These are phyloP conservation scores for Camponotus vicinus DNA, from an alignment of 1,140 invertebrate genomes.

Conservation along the genomic window DNA sequence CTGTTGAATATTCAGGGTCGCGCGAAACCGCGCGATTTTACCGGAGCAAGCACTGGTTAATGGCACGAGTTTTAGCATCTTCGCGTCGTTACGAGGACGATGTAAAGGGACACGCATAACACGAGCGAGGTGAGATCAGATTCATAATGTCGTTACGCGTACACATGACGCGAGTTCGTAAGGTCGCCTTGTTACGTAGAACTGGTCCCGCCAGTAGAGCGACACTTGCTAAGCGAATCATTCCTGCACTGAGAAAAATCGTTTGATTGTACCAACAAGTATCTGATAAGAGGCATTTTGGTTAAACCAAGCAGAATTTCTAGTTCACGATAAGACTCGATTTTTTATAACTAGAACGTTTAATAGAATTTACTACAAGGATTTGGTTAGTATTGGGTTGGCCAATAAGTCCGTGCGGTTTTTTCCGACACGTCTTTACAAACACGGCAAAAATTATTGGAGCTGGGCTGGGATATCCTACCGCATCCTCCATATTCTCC, in stretches of 20 bases:
- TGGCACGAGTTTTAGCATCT: conserved; percentile 80
- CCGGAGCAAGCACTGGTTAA: conserved; percentile 70
- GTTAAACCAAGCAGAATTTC: too few species aligned
- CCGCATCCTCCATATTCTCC: too few species aligned
- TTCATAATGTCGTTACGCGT: conserved; percentile 60
- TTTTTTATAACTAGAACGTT: too few species aligned
- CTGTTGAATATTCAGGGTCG: conserved; percentile 29
- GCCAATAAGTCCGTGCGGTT: too few species aligned
- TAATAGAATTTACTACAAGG: too few species aligned
- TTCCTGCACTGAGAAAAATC: not conserved
- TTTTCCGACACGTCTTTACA: too few species aligned
- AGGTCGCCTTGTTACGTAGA: conserved; percentile 73
- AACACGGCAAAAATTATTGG: too few species aligned
- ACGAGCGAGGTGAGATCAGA: conserved; percentile 73
- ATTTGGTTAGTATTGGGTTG: too few species aligned
- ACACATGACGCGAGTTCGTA: conserved; percentile 73
- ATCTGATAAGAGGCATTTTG: too few species aligned
- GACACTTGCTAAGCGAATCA: conserved; percentile 71
- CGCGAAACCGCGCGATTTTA: conserved; percentile 3
- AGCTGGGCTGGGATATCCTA: too few species aligned
- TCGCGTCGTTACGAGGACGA: conserved; percentile 78
- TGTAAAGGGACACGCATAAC: conserved; percentile 74
- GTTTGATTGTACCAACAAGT: too few species aligned
- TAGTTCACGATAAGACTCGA: too few species aligned
- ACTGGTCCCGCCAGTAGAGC: conserved; percentile 69